Percentiles rank a stretch among this genome's conserved stretches.
These are phyloP conservation scores for Cacoxenus indagator DNA, from an alignment of 2,888 invertebrate species.

Conservation along the genomic window DNA sequence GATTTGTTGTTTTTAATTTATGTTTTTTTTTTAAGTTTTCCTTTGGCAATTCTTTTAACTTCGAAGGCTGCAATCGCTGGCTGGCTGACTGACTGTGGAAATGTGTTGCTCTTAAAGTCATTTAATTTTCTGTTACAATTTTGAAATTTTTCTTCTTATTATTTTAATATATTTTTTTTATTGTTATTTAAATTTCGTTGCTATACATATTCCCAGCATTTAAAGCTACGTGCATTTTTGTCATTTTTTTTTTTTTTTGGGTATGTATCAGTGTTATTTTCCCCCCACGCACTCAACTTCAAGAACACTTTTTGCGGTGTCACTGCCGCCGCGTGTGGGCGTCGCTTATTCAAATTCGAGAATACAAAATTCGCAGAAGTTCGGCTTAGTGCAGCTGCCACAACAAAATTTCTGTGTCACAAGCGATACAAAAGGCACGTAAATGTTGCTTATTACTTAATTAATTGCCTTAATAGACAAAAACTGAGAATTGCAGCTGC, in stretches of 20 bases:
- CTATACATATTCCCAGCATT: slow-evolving; percentile 9
- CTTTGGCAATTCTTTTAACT: slow-evolving; percentile 49
- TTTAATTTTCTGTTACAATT: slow-evolving; percentile 31
- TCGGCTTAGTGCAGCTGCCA: neutral
- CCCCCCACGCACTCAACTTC: neutral
- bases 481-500: too few relatives aligned
- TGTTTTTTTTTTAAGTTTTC: slow-evolving; percentile 27
- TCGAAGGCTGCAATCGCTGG: slow-evolving; percentile 17
- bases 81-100: slow-evolving; percentile 46
- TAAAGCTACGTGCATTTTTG: neutral
- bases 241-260: neutral
- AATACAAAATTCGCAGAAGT: neutral
- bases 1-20: slow-evolving; percentile 23
- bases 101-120: slow-evolving; percentile 63
- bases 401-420: neutral
- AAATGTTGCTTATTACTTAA: slow-evolving; percentile 14
- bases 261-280: neutral
- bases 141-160: slow-evolving; percentile 14
- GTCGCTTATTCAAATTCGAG: neutral
- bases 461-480: neutral
- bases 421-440: neutral
- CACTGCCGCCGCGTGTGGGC: neutral
- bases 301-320: neutral
- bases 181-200: slow-evolving; percentile 25
- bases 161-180: slow-evolving; percentile 23